Percentiles rank a stretch among this genome's conserved stretches.
phyloP scores from a whole-genome alignment of 2,888 invertebrate species.

The Diaperis boleti region DNA sequence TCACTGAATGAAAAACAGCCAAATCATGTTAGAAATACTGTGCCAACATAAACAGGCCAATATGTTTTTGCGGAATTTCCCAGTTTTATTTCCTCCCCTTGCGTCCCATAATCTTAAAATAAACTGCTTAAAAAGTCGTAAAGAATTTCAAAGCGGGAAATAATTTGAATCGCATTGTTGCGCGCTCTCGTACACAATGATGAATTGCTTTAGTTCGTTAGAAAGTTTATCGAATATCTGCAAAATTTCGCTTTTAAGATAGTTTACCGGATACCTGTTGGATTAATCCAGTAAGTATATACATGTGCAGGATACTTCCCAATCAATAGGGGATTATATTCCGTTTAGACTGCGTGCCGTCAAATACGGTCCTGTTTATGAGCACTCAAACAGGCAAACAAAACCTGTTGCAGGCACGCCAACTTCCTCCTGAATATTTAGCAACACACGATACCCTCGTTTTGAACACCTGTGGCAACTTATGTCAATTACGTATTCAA shows the following conservation, averaged over 20 bases:
- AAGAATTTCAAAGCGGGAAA: conserved; percentile 4
- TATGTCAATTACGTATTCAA: conserved; percentile 33
- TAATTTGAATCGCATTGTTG: conserved; percentile 9
- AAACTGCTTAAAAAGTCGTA: conserved; percentile 3
- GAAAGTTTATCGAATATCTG: neutral
- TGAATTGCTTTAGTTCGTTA: neutral
- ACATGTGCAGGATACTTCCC: neutral
- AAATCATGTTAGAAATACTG: neutral
- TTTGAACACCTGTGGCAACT: conserved; percentile 34
- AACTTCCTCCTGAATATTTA: conserved; percentile 41
- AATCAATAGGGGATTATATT: conserved; percentile 22
- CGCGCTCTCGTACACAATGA: neutral
- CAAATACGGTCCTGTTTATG: conserved; percentile 38
- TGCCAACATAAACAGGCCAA: neutral
- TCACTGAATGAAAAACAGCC: neutral
- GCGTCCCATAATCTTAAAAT: neutral
- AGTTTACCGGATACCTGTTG: neutral
- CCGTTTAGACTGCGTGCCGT: conserved; percentile 33
- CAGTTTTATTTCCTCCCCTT: neutral
- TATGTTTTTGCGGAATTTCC: neutral
- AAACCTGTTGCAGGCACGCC: conserved; percentile 43
- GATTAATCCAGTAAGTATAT: neutral
- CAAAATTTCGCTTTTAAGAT: neutral
- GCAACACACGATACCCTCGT: conserved; percentile 38
- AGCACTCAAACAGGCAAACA: conserved; percentile 44